Conservation (phyloP, 2,113 vertebrate genomes). For the Willisornis vidua region DNA sequence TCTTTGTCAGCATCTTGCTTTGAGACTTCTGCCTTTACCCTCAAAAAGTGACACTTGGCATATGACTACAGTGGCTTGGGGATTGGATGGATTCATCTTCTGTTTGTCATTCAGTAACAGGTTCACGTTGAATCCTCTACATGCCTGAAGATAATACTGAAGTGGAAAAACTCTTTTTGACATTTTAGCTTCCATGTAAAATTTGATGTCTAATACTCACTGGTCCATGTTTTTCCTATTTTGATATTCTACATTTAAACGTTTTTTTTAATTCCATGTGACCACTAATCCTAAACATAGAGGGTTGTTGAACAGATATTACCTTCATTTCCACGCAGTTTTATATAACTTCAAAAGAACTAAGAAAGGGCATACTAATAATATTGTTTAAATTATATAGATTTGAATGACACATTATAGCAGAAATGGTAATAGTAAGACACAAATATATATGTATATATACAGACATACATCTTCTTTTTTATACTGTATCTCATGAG, state of each 20-base stretch:
- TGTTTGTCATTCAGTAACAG: slow-evolving; percentile 42
- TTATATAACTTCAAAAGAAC: not conserved
- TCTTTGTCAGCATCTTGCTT: slow-evolving; percentile 57
- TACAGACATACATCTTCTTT: not conserved
- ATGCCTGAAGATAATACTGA: not conserved
- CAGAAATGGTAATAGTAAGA: not conserved
- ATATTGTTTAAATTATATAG: not conserved
- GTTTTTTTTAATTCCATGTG: not conserved
- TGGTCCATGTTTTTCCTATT: not conserved
- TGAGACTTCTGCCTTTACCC: slow-evolving; percentile 33
- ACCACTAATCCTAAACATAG: not conserved
- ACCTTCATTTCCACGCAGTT: not conserved
- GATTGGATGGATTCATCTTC: slow-evolving; percentile 31
- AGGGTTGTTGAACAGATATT: not conserved
- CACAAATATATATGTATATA: rapidly evolving
- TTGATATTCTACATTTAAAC: not conserved
- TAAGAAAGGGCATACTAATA: not conserved
- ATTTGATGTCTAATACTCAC: not conserved
- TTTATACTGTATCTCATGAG: not conserved
- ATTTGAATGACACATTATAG: not conserved
- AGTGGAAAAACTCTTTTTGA: not conserved
- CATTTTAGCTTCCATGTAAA: not conserved
- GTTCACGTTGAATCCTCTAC: not conserved
- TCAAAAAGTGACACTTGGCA: slow-evolving; percentile 22
- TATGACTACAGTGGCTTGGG: slow-evolving; percentile 15